Conservation (phyloP, 2,797 vertebrate species). For the Anomalospiza imberbis region DNA sequence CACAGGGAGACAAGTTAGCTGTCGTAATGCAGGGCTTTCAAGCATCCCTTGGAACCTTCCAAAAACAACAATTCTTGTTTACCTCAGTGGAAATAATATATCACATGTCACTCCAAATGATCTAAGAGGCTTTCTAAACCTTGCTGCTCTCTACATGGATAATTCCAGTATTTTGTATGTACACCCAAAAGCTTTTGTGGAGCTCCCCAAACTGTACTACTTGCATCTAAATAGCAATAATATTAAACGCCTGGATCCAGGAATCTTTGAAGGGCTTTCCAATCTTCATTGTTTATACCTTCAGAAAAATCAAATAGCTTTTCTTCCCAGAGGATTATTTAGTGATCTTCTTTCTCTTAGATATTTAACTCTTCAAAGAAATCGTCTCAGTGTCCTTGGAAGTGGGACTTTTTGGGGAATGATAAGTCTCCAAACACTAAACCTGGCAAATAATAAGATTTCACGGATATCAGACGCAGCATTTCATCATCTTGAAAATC, state of each 20-base stretch:
- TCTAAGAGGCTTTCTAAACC: slow-evolving; percentile 61
- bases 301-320: slow-evolving; percentile 70
- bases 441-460: slow-evolving; percentile 73
- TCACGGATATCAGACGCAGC: slow-evolving; percentile 66
- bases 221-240: slow-evolving; percentile 73
- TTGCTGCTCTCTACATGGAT: slow-evolving; percentile 69
- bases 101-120: slow-evolving; percentile 52
- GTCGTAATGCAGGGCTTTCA: slow-evolving; percentile 64
- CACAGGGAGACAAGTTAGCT: slow-evolving; percentile 69
- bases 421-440: slow-evolving; percentile 67
- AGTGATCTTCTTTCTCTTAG: slow-evolving; percentile 66
- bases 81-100: slow-evolving; percentile 73
- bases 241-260: slow-evolving; percentile 68
- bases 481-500: slow-evolving; percentile 69
- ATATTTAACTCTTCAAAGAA: slow-evolving; percentile 68
- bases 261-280: slow-evolving; percentile 71
- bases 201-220: slow-evolving; percentile 61
- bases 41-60: slow-evolving; percentile 66
- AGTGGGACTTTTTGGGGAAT: slow-evolving; percentile 66
- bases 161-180: slow-evolving; percentile 63
- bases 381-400: slow-evolving; percentile 59
- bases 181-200: slow-evolving; percentile 68
- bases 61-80: slow-evolving; percentile 59
- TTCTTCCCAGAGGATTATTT: slow-evolving; percentile 72
- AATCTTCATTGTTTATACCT: slow-evolving; percentile 68